Base-by-base conservation (phyloP, 1,140 invertebrate genomes). In the Parasteatoda tepidariorum region DNA sequence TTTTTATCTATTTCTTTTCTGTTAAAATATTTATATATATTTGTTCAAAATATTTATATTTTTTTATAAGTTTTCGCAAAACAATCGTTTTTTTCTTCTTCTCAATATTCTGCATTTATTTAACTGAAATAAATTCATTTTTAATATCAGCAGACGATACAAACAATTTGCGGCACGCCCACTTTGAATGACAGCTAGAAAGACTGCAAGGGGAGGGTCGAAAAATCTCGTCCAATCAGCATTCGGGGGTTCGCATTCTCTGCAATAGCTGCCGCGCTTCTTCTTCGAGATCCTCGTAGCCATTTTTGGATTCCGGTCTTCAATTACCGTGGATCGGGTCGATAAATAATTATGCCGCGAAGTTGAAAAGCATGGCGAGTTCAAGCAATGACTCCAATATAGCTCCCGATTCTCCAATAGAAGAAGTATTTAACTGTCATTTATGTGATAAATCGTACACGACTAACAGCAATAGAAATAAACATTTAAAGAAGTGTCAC, bases 291-390 rank as follows among this genome's bases (percentile, higher is more conserved):
- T 62, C 78, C 64, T 4, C 9, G 64, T 48, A 59, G 78, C 78
- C 78, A 82, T 82, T 18, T 82, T 82, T 82, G 78, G 78, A 82
- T 71, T 82, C 33, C 13, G 78, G 78, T 82, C 78, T 48, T 62
- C 54, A 82, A 82, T 82, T 82, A 79, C 64, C 22, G 9, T 67
- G 75, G 75, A 79, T 57, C 28, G 75, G 75, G 75, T 82, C 66
- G 78, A 71, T 71, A 82, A 82, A 59, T 82, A 71, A 34, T 24
- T 7, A 24, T 28, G n/a, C 9, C n/a, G 57, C 57, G 9, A 2
- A 11, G 1, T 28, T 48, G 30, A 64, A 62, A 30, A 82, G 78
- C 33, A n/a, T 24, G 7, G 34, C 66, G 18, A 48, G 38, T 48
- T 48, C 9, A 2, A 48, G 38, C 38, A n/a, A n/a, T n/a, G n/a